These are phyloP conservation scores for Thomomys bottae DNA, from an alignment of 2,113 vertebrate species.

Conservation along the genomic window DNA sequence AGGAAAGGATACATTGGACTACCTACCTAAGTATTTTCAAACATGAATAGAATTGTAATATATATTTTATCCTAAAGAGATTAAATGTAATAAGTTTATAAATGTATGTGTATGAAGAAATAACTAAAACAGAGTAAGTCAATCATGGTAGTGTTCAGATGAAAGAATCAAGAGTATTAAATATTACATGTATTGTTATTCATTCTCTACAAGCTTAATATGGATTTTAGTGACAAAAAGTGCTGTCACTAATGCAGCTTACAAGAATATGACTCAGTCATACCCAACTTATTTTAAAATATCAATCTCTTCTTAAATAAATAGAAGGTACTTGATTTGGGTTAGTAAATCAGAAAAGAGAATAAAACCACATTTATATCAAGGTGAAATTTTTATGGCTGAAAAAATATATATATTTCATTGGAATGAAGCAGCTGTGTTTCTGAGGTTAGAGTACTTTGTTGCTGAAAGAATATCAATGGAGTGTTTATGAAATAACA, in stretches of 20 bases:
- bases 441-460: constrained; percentile 58
- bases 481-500: constrained; percentile 58
- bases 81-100: background rate
- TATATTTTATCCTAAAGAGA: too few relatives aligned
- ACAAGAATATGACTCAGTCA: background rate
- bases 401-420: constrained; percentile 45
- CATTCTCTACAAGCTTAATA: background rate
- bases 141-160: background rate
- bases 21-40: too few relatives aligned
- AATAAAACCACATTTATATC: background rate
- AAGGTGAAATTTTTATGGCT: constrained; percentile 19
- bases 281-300: background rate
- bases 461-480: constrained; percentile 66
- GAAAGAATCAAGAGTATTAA: background rate
- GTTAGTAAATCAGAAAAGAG: background rate
- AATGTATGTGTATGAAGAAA: background rate
- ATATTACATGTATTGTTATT: background rate
- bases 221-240: background rate
- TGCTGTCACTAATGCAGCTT: background rate
- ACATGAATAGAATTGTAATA: too few relatives aligned
- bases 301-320: background rate
- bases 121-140: background rate
- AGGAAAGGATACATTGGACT: too few relatives aligned
- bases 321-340: constrained; percentile 1
- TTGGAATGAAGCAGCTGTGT: constrained; percentile 42